Evolutionary conservation across 2,797 vertebrate species (phyloP).

Genomic region (Lutra lutra): DNA sequence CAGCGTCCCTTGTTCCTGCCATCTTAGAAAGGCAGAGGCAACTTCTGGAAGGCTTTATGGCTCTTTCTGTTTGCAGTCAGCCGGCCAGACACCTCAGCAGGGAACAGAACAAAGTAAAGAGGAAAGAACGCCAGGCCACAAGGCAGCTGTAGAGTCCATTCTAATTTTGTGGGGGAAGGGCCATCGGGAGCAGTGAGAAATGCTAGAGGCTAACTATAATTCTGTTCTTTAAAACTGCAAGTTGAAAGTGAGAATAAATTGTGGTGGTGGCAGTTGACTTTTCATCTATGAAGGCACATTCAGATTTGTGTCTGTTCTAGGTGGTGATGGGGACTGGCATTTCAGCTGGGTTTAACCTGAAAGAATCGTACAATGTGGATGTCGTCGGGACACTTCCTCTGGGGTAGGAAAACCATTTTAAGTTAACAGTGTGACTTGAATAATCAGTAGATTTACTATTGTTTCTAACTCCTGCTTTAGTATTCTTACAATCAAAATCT

Average conservation of each 20-base stretch:
- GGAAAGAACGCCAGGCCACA: neutral
- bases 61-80: neutral
- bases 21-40: neutral
- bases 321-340: slow-evolving; percentile 94
- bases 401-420: slow-evolving; percentile 88
- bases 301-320: slow-evolving; percentile 82
- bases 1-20: neutral
- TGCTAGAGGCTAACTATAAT: neutral
- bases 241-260: neutral
- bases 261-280: neutral
- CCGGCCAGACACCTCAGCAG: neutral
- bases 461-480: neutral
- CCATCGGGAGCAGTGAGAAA: neutral
- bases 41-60: neutral
- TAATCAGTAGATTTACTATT: neutral
- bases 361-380: slow-evolving; percentile 88
- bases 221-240: neutral
- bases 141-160: neutral
- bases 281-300: neutral
- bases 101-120: neutral
- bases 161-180: neutral
- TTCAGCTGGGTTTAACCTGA: slow-evolving; percentile 92
- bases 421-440: neutral
- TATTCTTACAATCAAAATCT: neutral
- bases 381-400: slow-evolving; percentile 94